These are phyloP conservation scores for Girardia tigrina DNA, from an alignment of 2,888 invertebrate genomes.

Conservation along the genomic window DNA sequence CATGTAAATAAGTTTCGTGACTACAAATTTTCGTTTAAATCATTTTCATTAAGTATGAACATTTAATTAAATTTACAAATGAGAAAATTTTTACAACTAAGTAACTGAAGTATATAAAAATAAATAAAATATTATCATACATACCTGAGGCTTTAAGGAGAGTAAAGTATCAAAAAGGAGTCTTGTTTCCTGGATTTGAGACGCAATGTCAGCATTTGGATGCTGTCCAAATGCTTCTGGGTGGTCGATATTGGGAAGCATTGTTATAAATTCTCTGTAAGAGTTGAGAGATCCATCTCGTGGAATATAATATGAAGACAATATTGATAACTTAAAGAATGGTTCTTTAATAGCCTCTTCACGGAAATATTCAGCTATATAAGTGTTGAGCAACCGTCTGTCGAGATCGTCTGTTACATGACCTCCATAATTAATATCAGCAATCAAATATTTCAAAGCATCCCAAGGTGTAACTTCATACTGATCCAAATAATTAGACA, in stretches of 20 bases:
- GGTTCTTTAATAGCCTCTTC: conserved; percentile 59
- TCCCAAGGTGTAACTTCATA: conserved; percentile 80
- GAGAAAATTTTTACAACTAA: no score
- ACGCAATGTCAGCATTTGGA: conserved; percentile 73
- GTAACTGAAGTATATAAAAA: no score
- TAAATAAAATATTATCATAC: no score
- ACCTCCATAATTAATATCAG: conserved; percentile 75
- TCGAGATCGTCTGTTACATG: conserved; percentile 67
- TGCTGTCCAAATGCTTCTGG: conserved; percentile 80
- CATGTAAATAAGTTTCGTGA: no score
- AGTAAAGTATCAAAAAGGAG: conserved; percentile 65
- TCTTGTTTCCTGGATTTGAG: conserved; percentile 66
- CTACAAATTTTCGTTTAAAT: no score
- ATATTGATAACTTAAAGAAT: conserved; percentile 60
- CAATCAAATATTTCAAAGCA: conserved; percentile 71
- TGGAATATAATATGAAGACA: conserved; percentile 68
- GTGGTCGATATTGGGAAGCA: conserved; percentile 64
- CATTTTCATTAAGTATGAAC: no score
- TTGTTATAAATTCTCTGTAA: conserved; percentile 66
- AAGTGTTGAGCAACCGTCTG: conserved; percentile 63
- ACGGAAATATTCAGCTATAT: conserved; percentile 68
- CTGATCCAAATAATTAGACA: conserved; percentile 70
- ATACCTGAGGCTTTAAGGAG: conserved; percentile 61
- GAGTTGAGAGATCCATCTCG: conserved; percentile 66
- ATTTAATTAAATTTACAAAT: no score